Evolutionary conservation across 2,797 vertebrate species (phyloP).

Genomic region (Tadarida brasiliensis): DNA sequence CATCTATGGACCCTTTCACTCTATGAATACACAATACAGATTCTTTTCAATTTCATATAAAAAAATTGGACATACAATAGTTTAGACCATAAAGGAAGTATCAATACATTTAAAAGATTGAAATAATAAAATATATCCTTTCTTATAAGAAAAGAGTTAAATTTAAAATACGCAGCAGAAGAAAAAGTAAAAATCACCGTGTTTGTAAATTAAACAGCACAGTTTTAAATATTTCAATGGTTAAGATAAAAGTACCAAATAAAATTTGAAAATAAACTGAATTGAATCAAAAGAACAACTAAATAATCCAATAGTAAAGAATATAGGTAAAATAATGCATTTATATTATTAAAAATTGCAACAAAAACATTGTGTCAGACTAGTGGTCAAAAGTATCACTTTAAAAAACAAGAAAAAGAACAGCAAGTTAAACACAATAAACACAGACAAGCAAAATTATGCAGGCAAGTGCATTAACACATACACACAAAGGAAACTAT

Average conservation of each 20-base stretch:
- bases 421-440: not conserved
- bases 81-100: not conserved
- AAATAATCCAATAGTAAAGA: not conserved
- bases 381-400: not conserved
- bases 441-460: not conserved
- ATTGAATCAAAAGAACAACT: not conserved
- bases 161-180: not conserved
- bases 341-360: not conserved
- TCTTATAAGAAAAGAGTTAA: not conserved
- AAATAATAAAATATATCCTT: not conserved
- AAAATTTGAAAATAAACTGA: not conserved
- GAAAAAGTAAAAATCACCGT: not conserved
- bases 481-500: not conserved
- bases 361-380: not conserved
- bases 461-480: not conserved
- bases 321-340: not conserved
- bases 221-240: not conserved
- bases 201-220: not conserved
- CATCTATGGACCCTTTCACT: not conserved
- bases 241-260: not conserved
- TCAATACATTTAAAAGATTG: not conserved
- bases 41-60: conserved; percentile 15
- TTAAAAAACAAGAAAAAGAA: not conserved
- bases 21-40: not conserved
- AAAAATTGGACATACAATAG: not conserved